A percentile compares a stretch with the other conserved stretches of the same genome.
Conservation (phyloP, 2,888 invertebrate genomes). For the Ditylenchus weischeri region DNA sequence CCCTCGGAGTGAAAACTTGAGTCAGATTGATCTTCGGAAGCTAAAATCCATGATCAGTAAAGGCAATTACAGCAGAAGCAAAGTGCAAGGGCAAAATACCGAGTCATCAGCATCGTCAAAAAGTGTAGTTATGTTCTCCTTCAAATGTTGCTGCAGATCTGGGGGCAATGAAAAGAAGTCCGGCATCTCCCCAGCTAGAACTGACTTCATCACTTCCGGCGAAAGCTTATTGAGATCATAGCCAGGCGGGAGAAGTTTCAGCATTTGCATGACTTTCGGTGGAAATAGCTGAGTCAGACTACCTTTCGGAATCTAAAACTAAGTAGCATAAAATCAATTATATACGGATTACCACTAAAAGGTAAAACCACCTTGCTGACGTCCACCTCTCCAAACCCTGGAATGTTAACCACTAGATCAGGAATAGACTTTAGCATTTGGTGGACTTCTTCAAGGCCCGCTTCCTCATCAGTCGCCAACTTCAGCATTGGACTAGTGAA, state of each 20-base stretch:
- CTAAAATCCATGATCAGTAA: neutral
- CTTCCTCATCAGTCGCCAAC: slow-evolving; percentile 48
- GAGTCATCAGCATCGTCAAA: slow-evolving; percentile 20
- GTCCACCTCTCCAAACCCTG: slow-evolving; percentile 54
- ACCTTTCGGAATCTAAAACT: slow-evolving; percentile 51
- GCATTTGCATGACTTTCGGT: slow-evolving; percentile 28
- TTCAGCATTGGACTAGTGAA: slow-evolving; percentile 51
- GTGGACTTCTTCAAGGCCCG: slow-evolving; percentile 46
- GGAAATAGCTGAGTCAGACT: slow-evolving; percentile 19
- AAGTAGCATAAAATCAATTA: slow-evolving; percentile 52
- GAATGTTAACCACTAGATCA: slow-evolving; percentile 53
- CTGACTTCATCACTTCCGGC: slow-evolving; percentile 41
- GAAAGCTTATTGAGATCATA: slow-evolving; percentile 40
- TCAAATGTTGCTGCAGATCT: slow-evolving; percentile 51
- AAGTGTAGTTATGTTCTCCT: slow-evolving; percentile 43
- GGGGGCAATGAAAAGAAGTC: slow-evolving; percentile 47
- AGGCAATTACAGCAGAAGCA: too few relatives aligned
- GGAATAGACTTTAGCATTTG: slow-evolving; percentile 51
- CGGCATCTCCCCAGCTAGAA: slow-evolving; percentile 51
- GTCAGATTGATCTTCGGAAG: slow-evolving; percentile 4
- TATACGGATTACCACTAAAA: slow-evolving; percentile 32
- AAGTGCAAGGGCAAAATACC: too few relatives aligned
- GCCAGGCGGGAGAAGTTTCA: slow-evolving; percentile 37
- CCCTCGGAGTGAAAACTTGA: slow-evolving; percentile 20
- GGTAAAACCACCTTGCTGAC: slow-evolving; percentile 48